phyloP scores from a whole-genome alignment of 2,888 invertebrate genomes.

The Leptogaster cylindrica region DNA sequence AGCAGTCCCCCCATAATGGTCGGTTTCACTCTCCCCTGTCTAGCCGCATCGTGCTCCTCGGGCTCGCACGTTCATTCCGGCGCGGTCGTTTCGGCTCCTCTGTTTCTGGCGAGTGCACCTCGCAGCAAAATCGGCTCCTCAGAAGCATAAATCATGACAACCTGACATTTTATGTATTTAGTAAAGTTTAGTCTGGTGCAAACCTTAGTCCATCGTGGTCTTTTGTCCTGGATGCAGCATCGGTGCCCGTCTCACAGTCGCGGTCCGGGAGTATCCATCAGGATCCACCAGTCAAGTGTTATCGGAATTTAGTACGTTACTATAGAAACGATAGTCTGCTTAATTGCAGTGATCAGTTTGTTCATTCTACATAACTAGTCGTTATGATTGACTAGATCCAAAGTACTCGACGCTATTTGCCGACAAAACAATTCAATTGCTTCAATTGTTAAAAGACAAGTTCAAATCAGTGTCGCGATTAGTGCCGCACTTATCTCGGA shows the following conservation, averaged over 20 bases:
- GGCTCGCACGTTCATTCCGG: not conserved
- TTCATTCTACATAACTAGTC: too few species aligned
- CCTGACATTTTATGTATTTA: conserved; percentile 40
- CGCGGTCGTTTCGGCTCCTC: not conserved
- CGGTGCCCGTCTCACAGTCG: not conserved
- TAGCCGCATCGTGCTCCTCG: not conserved
- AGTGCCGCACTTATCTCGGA: too few species aligned
- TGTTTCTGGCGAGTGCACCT: conserved; percentile 17
- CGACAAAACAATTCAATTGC: too few species aligned
- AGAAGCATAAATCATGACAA: conserved; percentile 40
- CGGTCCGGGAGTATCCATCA: conserved; percentile 3
- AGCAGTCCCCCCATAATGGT: conserved; percentile 3
- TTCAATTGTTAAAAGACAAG: too few species aligned
- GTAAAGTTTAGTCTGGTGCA: conserved; percentile 39
- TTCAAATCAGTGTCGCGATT: too few species aligned
- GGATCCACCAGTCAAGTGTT: not conserved
- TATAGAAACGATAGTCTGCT: too few species aligned
- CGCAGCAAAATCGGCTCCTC: conserved; percentile 18
- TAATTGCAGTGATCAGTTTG: too few species aligned
- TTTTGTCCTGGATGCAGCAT: conserved; percentile 35
- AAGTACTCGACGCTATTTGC: too few species aligned
- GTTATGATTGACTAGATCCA: too few species aligned
- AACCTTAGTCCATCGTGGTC: conserved; percentile 46
- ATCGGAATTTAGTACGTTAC: not conserved
- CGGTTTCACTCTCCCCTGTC: conserved; percentile 13